Percentiles rank a stretch among this genome's conserved stretches.
Evolutionary conservation across 2,113 vertebrate genomes (phyloP).

Genomic region (Caranx ignobilis): DNA sequence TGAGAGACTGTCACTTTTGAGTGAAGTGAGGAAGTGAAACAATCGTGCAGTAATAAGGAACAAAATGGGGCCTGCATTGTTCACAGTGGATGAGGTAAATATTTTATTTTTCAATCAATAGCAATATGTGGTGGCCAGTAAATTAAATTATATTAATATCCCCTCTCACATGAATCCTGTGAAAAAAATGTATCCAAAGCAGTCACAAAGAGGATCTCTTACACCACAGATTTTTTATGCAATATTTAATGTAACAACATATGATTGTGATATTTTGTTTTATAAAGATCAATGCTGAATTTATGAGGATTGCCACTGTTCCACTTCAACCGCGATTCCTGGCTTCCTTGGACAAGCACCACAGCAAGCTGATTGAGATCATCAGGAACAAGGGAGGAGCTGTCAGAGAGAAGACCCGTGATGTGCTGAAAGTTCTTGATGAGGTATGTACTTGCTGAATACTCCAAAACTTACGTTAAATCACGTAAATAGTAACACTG

Average conservation of each 20-base stretch:
- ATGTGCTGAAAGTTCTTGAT: background rate
- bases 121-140: background rate
- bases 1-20: slow-evolving; percentile 21
- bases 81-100: background rate
- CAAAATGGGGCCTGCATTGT: slow-evolving; percentile 37
- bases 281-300: slow-evolving; percentile 3
- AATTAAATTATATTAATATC: background rate
- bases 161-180: background rate
- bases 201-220: no score
- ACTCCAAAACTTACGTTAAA: no score
- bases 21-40: slow-evolving; percentile 15
- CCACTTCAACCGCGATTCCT: slow-evolving; percentile 21
- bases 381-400: slow-evolving; percentile 27
- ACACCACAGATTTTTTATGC: background rate
- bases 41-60: slow-evolving; percentile 1
- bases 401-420: slow-evolving; percentile 19
- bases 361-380: slow-evolving; percentile 25
- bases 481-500: background rate
- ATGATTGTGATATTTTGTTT: background rate
- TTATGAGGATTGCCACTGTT: slow-evolving; percentile 10
- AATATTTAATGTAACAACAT: background rate
- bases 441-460: no score
- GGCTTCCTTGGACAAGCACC: slow-evolving; percentile 24
- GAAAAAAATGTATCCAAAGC: background rate
- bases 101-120: background rate